These are phyloP conservation scores for Myoxocephalus aenaeus DNA, from an alignment of 2,797 vertebrate species.

Conservation along the genomic window DNA sequence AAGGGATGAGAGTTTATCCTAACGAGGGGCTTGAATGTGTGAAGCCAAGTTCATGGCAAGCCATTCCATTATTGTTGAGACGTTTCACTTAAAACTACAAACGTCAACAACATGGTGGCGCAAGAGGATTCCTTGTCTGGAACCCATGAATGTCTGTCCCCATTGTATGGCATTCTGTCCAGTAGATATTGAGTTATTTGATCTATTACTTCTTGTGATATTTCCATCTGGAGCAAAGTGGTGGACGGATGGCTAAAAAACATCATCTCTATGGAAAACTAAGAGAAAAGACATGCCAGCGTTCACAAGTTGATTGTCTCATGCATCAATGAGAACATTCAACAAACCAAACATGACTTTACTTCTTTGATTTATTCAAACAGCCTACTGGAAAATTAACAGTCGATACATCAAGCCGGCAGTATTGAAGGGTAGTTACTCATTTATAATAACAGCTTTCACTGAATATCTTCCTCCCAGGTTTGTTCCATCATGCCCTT, in stretches of 20 bases:
- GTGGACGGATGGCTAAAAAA: neutral
- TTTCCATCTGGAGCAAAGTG: neutral
- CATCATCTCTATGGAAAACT: neutral
- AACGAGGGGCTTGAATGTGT: neutral
- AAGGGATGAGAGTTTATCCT: neutral
- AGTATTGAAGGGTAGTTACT: conserved; percentile 20
- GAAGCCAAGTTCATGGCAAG: neutral
- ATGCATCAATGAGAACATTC: neutral
- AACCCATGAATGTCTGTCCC: neutral
- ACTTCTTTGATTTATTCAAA: conserved; percentile 9
- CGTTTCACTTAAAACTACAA: neutral
- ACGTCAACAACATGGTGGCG: neutral
- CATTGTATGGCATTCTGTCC: neutral
- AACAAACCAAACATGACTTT: neutral
- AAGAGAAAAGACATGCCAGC: neutral
- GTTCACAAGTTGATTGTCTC: neutral
- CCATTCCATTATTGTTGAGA: neutral
- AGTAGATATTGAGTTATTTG: neutral
- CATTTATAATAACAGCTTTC: conserved; percentile 37
- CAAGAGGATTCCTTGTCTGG: neutral
- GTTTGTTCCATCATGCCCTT: conserved; percentile 33
- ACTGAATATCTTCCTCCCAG: conserved; percentile 21
- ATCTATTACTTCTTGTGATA: neutral
- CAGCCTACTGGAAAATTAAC: conserved; percentile 19
- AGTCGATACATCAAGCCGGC: conserved; percentile 1